Evolutionary conservation across 2,888 invertebrate species (phyloP), one percentile per base, ranked within the genome.

Genomic region (Drosophila austrosaltans): DNA sequence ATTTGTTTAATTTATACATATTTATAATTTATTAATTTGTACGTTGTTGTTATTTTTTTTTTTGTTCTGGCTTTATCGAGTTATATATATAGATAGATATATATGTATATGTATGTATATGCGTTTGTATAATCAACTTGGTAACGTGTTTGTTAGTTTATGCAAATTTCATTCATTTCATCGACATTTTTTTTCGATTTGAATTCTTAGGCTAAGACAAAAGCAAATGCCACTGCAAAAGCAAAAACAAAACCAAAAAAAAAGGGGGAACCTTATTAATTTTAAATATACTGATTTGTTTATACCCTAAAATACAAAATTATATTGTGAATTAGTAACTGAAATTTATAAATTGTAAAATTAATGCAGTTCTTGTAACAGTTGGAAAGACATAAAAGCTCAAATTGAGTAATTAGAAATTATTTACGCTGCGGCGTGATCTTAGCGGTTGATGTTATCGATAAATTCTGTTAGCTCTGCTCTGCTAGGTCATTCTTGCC

Each of bases 81-180:
- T 30, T 48, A 64, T 57, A n/a, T 57, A 39, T 20, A 36, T 10
- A 40, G 22, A 58, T 58, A n/a, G 39, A 40, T 36, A 39, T 36
- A 36, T 56, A 20, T 57, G 10, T 20, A 36, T 57, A 10, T 40
- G 25, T 22, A 25, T 60, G 60, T 61, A 20, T 61, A 5, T 62
- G 16, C 25, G 25, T 36, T 3, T 25, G 16, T 53, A 40, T 53
- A 65, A 59, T 59, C 39, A 65, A 48, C 44, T 65, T 20, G 53
- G 59, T 39, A 65, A 44, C 60, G 44, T 57, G 56, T 66, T 66
- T 66, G 53, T 39, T 61, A 66, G 42, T 60, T 39, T 66, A 66
- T 66, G 66, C 66, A 61, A 61, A 66, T 66, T 48, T 48, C 12
- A 36, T 68, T 75, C 72, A 66, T 72, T 72, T 77, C 66, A 65